Percentiles rank a stretch among this genome's conserved stretches.
phyloP scores from a whole-genome alignment of 2,888 invertebrate species.

The Cantharis rufa region DNA sequence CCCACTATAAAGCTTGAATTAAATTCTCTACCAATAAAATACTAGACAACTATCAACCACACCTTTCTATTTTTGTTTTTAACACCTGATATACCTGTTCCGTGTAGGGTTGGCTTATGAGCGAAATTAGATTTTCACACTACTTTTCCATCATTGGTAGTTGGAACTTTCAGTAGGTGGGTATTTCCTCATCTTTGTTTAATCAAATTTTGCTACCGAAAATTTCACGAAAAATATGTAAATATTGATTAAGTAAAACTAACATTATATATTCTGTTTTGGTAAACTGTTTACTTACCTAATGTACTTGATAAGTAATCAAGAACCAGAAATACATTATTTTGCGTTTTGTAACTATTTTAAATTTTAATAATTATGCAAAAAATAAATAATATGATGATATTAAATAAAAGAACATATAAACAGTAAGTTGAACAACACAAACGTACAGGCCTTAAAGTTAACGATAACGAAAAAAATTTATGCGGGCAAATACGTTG shows the following conservation, averaged over 20 bases:
- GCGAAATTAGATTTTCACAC: conserved; percentile 13
- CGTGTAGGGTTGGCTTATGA: conserved; percentile 39
- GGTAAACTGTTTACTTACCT: background rate
- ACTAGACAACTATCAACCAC: conserved; percentile 26
- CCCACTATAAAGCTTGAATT: conserved; percentile 40
- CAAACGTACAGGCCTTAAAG: background rate
- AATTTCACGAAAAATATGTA: conserved; percentile 38
- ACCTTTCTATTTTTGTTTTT: conserved; percentile 45
- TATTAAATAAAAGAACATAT: no score
- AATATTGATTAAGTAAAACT: background rate
- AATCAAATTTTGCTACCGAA: conserved; percentile 37
- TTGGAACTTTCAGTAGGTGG: conserved; percentile 45
- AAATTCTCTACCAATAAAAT: conserved; percentile 41
- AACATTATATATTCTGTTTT: background rate
- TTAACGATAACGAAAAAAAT: background rate
- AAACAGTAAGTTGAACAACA: background rate
- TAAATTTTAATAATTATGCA: no score
- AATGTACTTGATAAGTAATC: background rate
- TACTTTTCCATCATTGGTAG: background rate
- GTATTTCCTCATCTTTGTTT: conserved; percentile 41
- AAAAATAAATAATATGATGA: no score
- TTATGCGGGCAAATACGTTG: background rate
- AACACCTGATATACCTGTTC: conserved; percentile 47
- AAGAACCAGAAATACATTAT: background rate
- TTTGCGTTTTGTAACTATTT: no score